phyloP scores from a whole-genome alignment of 64 coral and sea anemone genomes.

The Dendrophyllia cribrosa region DNA sequence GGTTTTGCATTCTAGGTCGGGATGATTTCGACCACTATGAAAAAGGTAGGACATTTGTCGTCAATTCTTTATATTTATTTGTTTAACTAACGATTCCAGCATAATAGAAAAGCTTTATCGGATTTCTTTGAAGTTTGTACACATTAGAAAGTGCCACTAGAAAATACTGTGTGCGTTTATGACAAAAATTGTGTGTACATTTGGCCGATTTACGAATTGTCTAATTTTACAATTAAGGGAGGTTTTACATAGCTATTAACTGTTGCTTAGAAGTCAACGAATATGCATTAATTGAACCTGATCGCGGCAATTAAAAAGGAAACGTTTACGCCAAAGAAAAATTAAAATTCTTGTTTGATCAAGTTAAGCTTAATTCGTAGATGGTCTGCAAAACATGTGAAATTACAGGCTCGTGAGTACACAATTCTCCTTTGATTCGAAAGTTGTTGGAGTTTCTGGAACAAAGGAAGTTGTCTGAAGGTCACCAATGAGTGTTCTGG shows the following conservation, averaged over 20 bases:
- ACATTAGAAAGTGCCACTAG: not conserved
- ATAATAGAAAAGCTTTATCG: constrained; percentile 11
- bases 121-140: constrained; percentile 46
- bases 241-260: not conserved
- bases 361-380: constrained; percentile 13
- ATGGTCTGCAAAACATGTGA: not conserved
- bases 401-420: not conserved
- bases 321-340: not conserved
- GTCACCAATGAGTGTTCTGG: not conserved
- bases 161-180: not conserved
- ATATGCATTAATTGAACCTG: not conserved
- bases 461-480: constrained; percentile 1
- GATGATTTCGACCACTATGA: constrained; percentile 33
- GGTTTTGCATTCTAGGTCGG: constrained; percentile 20
- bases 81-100: constrained; percentile 27
- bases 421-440: constrained; percentile 37
- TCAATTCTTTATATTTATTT: constrained; percentile 34
- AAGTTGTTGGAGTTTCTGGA: not conserved
- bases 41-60: constrained; percentile 27
- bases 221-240: not conserved
- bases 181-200: too few species aligned
- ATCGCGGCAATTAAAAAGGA: not conserved
- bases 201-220: not conserved
- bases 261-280: not conserved
- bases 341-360: constrained; percentile 9